Base-by-base conservation (phyloP, 2,113 vertebrate species). In the Cottus gobio region DNA sequence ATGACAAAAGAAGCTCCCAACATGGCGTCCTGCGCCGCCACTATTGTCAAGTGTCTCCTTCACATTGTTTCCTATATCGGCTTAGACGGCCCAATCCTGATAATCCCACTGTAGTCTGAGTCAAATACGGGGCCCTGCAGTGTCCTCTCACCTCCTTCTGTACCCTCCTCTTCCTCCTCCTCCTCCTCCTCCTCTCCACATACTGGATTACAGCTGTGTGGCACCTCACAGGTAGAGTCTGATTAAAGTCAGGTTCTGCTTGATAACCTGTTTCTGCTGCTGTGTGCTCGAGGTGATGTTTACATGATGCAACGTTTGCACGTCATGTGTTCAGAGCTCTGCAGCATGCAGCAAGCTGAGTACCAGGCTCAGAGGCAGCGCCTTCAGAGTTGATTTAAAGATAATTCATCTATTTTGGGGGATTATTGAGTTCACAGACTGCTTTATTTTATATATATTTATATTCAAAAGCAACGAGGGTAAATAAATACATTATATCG, bases 11-110 rank as follows among this genome's bases (percentile, higher is more conserved):
- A 87, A 52, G 65, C 65, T 78, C 71, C 71, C 44, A 66, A 78
- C 80, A 82, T 74, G 58, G 71, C 77, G 70, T 86, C 80, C 79
- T 77, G 67, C 82, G 39, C 58, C 69, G 75, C 58, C 63, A 77
- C 63, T 79, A 80, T 52, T 79, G 85, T 87, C 52, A 66, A 81
- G 72, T 60, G 71, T 82, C 79, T 78, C 75, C 79, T 22, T 82
- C 77, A 82, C 86, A 90, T 92, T 92, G 90, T 92, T 90, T 92
- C 84, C 84, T 85, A 88, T 89, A 92, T 91, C 90, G 85, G 80
- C 89, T 90, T 91, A 92, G 84, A 73, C 65, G 52, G 74, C 63
- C 85, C 89, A 86, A 88, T 89, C 83, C 88, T 80, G 37, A 75
- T 92, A 92, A 93, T 92, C 91, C 90, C 60, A 75, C 85, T 86